Base-by-base conservation (phyloP, 2,113 vertebrate species). In the Myiozetetes cayanensis region DNA sequence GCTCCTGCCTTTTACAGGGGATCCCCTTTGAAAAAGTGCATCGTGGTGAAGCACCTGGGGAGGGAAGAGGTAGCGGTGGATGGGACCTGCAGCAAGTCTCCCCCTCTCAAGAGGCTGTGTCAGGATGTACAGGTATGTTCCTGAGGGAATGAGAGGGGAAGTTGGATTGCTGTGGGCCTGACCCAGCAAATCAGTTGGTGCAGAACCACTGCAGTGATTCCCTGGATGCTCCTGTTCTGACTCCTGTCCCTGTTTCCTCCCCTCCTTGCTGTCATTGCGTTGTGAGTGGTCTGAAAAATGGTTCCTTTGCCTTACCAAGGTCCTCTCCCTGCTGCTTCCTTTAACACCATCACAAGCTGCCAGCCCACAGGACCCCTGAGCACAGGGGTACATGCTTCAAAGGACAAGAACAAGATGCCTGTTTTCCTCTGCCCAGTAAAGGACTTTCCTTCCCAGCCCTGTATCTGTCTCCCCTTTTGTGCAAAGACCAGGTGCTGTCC, bases 1-100 rank as follows among this genome's bases (percentile, higher is more conserved):
- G 63, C 87, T 76, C 82, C 63, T 96, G 95, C 83, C 68, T 84
- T 83, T 94, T 44, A 33, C 94, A 99, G 99, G 94, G 98, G 98
- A 80, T 98, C 97, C 91, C 87, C 96, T 44, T 73, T 99, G 30
- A 81, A 91, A 52, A 98, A 95, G 81, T 99, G 99, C 76, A 99
- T 99, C 27, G 98, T 99, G 97, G 97, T 99, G 88, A 99, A 99
- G 95, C 99, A 99, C 91, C 89, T 99, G 80, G 98, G 98, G 62
- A 99, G 98, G 93, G 98, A 98, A 31, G 98, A 98, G 30, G 52
- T 96, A 65, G 72, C 49, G 12, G 73, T 46, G 65, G 95, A 97
- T 1, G 97, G 97, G 52, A 87, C 94, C 1, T 94, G 94, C 61
- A 98, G 96, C 70, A 98, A 98, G 75, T 99, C 99, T 31, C 99